phyloP scores from a whole-genome alignment of 2,113 vertebrate genomes.

The Cololabis saira region DNA sequence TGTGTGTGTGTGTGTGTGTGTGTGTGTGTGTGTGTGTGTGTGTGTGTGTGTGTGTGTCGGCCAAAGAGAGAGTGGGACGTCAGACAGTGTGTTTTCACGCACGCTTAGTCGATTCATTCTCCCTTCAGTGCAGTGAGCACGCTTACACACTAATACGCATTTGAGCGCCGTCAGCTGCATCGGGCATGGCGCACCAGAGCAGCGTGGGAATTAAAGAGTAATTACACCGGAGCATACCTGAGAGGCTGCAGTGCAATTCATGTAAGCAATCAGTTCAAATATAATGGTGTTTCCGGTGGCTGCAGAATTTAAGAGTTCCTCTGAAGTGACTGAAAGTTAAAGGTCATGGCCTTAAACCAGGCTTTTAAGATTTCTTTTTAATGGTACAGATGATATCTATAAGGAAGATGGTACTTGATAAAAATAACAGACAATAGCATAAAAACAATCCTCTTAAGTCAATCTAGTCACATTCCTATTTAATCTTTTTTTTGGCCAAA shows the following conservation, averaged over 20 bases:
- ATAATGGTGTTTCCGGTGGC: background rate
- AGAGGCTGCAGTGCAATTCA: background rate
- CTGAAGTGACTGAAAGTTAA: conserved; percentile 2
- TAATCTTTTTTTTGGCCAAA: conserved; percentile 12
- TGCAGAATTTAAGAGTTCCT: background rate
- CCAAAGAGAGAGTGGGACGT: conserved; percentile 27
- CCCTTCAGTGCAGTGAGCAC: conserved; percentile 35
- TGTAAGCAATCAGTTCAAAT: background rate
- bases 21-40: conserved; percentile 27
- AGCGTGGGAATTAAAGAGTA: conserved; percentile 46
- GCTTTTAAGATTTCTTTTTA: background rate
- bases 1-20: conserved; percentile 20
- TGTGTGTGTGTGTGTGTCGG: conserved; percentile 22
- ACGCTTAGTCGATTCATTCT: conserved; percentile 68
- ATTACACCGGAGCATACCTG: conserved; percentile 2
- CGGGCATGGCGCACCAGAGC: conserved; percentile 40
- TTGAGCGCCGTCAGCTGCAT: conserved; percentile 52
- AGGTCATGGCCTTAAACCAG: background rate
- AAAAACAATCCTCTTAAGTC: conserved; percentile 45
- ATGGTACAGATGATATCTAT: background rate
- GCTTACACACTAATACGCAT: conserved; percentile 31
- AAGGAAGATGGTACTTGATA: background rate
- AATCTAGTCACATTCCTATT: background rate
- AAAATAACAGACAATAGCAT: conserved; percentile 12
- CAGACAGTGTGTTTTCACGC: conserved; percentile 62